Evolutionary conservation across 1,140 invertebrate species (phyloP).

Genomic region (Alviniconcha marisindica): DNA sequence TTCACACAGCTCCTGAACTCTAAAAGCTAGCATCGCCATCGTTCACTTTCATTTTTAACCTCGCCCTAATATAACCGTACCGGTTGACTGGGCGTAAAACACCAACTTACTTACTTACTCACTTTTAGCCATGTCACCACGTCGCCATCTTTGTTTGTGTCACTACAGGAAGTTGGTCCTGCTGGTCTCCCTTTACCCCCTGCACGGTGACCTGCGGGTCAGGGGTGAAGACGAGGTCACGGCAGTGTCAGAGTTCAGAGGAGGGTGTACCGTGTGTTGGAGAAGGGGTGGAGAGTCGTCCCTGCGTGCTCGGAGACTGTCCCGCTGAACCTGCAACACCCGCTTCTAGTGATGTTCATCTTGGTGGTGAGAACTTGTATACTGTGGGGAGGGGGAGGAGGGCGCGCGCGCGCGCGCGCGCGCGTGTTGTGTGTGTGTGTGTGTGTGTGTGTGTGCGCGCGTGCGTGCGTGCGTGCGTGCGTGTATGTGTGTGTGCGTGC

Average conservation of each 20-base stretch:
- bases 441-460: not conserved
- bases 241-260: constrained; percentile 52
- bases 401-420: not conserved
- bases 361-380: not conserved
- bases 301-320: constrained; percentile 49
- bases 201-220: constrained; percentile 63
- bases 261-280: constrained; percentile 58
- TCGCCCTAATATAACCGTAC: no score
- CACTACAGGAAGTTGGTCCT: constrained; percentile 58
- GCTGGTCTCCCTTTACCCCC: constrained; percentile 59
- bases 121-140: no score
- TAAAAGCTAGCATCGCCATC: no score
- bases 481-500: not conserved
- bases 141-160: not conserved
- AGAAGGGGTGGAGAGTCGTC: constrained; percentile 36
- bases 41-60: no score
- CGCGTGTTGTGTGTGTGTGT: not conserved
- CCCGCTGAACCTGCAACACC: constrained; percentile 37
- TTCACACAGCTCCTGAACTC: no score
- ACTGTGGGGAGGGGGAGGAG: not conserved
- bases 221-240: constrained; percentile 46
- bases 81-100: no score
- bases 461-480: no score
- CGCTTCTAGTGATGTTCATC: not conserved
- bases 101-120: no score